phyloP scores from a whole-genome alignment of 2,113 vertebrate genomes.

The Nyctibius bracteatus region DNA sequence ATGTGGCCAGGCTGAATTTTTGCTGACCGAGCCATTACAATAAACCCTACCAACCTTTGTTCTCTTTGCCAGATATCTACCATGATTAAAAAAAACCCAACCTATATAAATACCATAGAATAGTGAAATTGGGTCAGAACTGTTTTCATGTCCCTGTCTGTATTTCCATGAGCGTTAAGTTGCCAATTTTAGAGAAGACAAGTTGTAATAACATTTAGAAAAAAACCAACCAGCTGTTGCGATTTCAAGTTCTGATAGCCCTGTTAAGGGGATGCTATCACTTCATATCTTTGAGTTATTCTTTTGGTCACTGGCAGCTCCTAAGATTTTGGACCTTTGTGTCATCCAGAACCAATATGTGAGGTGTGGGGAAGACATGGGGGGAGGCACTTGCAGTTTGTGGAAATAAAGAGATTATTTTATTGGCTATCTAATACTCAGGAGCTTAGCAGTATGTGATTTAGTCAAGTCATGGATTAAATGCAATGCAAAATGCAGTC shows the following conservation, averaged over 20 bases:
- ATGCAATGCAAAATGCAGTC: neutral
- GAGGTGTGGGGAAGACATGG: neutral
- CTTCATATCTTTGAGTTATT: neutral
- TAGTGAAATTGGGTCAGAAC: neutral
- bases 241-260: neutral
- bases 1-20: constrained; percentile 11
- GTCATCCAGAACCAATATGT: neutral
- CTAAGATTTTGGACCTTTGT: neutral
- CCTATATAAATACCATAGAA: neutral
- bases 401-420: neutral
- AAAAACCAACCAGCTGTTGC: neutral
- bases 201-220: neutral
- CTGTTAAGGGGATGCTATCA: neutral
- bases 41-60: constrained; percentile 10
- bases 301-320: neutral
- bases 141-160: neutral
- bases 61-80: constrained; percentile 1
- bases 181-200: neutral
- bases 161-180: neutral
- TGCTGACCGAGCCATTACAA: constrained; percentile 20
- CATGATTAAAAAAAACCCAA: neutral
- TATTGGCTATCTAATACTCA: neutral
- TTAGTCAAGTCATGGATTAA: neutral
- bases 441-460: neutral
- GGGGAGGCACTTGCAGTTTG: neutral